Conservation (phyloP, 2,113 vertebrate species). For the Leiothrix lutea region DNA sequence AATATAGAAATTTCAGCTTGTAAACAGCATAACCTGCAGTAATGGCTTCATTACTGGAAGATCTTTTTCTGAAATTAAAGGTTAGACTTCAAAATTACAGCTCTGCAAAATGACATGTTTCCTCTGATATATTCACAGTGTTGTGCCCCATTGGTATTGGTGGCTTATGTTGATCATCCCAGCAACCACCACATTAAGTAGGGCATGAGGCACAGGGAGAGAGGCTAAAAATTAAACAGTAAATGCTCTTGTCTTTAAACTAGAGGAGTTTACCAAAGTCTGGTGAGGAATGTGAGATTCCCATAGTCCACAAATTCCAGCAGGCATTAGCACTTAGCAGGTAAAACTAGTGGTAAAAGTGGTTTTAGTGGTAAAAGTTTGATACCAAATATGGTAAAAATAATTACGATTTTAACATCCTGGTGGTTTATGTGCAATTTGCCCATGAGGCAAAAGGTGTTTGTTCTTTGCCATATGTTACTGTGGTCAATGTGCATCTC, state of each 20-base stretch:
- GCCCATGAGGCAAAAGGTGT: neutral
- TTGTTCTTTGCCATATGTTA: neutral
- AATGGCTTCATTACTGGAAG: neutral
- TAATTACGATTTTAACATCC: neutral
- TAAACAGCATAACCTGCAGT: neutral
- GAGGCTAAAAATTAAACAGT: neutral
- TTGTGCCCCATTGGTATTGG: neutral
- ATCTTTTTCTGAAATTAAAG: slow-evolving; percentile 30
- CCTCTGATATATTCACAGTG: neutral
- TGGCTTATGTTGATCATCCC: neutral
- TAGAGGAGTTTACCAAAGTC: neutral
- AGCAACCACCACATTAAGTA: neutral
- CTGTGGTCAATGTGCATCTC: neutral
- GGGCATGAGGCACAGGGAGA: neutral
- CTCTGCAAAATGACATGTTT: neutral
- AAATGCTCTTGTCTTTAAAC: neutral
- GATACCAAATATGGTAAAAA: neutral
- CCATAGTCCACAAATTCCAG: neutral
- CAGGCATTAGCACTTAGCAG: neutral
- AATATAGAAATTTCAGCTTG: neutral
- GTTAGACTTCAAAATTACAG: slow-evolving; percentile 21
- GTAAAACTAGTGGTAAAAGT: neutral
- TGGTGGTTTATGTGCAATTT: neutral
- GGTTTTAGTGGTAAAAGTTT: neutral
- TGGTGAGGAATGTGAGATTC: neutral